A percentile compares a stretch with the other conserved stretches of the same genome.
Conservation (phyloP, 2,888 invertebrate genomes). For the Amphipyra berbera region DNA sequence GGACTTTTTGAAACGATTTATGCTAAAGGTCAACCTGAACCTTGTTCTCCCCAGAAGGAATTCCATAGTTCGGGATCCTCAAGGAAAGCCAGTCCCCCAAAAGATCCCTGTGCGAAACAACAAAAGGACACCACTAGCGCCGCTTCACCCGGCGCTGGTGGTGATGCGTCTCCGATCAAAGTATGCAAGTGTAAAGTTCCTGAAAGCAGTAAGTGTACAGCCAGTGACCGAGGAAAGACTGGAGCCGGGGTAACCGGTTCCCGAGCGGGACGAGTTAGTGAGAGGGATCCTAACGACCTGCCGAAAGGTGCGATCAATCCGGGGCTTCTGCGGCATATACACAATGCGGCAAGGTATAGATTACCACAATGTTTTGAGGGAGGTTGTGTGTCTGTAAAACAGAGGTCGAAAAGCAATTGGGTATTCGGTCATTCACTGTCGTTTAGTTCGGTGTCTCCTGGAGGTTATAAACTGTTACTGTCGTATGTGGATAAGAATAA, state of each 20-base stretch:
- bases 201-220: slow-evolving; percentile 64
- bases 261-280: slow-evolving; percentile 68
- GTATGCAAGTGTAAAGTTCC: slow-evolving; percentile 55
- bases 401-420: slow-evolving; percentile 77
- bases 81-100: slow-evolving; percentile 6
- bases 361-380: slow-evolving; percentile 87
- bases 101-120: not conserved
- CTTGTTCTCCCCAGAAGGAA: slow-evolving; percentile 65
- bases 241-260: slow-evolving; percentile 86
- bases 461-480: slow-evolving; percentile 82
- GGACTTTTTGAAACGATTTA: slow-evolving; percentile 76
- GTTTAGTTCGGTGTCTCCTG: slow-evolving; percentile 86
- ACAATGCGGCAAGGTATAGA: slow-evolving; percentile 82
- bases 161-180: slow-evolving; percentile 60
- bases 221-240: slow-evolving; percentile 81
- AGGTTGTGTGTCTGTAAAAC: slow-evolving; percentile 79
- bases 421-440: slow-evolving; percentile 81
- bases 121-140: not conserved
- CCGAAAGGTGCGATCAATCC: slow-evolving; percentile 78
- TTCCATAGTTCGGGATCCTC: slow-evolving; percentile 12
- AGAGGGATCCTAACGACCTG: slow-evolving; percentile 67
- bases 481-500: slow-evolving; percentile 80
- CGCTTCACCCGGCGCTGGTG: slow-evolving; percentile 53
- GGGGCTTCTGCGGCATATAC: slow-evolving; percentile 82
- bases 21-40: slow-evolving; percentile 70